These are phyloP conservation scores for Aelia acuminata DNA, from an alignment of 2,888 invertebrate species.

Conservation along the genomic window DNA sequence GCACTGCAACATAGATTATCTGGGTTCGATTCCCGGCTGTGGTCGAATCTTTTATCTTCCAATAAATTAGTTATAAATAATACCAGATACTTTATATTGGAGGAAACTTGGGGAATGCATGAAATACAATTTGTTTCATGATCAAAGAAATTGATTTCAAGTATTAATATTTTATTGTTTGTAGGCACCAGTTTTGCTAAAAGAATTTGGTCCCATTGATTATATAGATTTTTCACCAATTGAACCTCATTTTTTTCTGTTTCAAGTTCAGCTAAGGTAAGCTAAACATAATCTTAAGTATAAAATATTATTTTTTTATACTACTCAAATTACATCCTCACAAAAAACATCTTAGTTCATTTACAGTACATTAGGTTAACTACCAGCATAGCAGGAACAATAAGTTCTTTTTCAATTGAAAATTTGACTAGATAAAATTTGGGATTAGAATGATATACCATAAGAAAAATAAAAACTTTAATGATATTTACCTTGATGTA, in stretches of 20 bases:
- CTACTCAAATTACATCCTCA: conserved; percentile 5
- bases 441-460: too few relatives aligned
- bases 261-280: conserved; percentile 89
- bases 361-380: too few relatives aligned
- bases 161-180: conserved; percentile 63
- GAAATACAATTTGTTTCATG: background rate
- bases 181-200: conserved; percentile 87
- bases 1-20: too few relatives aligned
- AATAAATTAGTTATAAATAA: too few relatives aligned
- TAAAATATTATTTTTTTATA: background rate
- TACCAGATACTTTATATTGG: conserved; percentile 89
- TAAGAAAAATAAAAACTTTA: background rate
- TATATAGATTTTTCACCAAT: conserved; percentile 91
- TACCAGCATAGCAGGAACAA: too few relatives aligned
- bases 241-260: conserved; percentile 91
- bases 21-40: too few relatives aligned
- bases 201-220: conserved; percentile 94
- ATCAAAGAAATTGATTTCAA: background rate
- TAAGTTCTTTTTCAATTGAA: too few relatives aligned
- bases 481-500: conserved; percentile 67
- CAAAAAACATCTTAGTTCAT: too few relatives aligned
- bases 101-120: conserved; percentile 80
- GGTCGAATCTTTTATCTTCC: too few relatives aligned
- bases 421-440: too few relatives aligned
- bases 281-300: background rate